These are phyloP conservation scores for Botrylloides violaceus DNA, from an alignment of 23 tunicate species.

Conservation along the genomic window DNA sequence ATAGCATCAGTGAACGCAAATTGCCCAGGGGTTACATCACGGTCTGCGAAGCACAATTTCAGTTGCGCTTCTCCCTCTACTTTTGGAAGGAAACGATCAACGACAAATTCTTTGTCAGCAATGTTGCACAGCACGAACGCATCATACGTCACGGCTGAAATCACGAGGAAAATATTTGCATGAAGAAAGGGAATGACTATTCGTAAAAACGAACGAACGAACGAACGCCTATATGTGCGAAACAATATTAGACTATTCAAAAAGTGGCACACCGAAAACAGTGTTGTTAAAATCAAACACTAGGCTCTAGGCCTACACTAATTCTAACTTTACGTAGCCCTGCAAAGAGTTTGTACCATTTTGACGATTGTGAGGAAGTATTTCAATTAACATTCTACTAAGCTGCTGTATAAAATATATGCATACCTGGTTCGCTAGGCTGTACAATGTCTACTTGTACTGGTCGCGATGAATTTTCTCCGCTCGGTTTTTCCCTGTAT, in stretches of 20 bases:
- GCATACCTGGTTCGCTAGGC: not conserved
- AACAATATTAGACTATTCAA: not conserved
- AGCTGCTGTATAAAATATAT: not conserved
- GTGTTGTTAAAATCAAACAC: too few species aligned
- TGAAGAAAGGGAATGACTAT: not conserved
- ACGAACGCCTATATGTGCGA: not conserved
- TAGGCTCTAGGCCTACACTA: too few species aligned
- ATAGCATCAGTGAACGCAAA: slow-evolving; percentile 40
- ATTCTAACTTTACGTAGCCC: too few species aligned
- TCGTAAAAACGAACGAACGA: not conserved
- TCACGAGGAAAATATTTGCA: not conserved
- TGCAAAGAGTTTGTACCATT: too few species aligned
- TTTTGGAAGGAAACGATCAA: slow-evolving; percentile 60
- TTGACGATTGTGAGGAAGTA: too few species aligned
- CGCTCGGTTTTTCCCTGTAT: not conserved
- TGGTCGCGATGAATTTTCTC: not conserved
- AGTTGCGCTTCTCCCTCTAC: slow-evolving; percentile 49
- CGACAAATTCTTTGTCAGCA: slow-evolving; percentile 73
- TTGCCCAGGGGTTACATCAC: slow-evolving; percentile 53
- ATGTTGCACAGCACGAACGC: slow-evolving; percentile 72
- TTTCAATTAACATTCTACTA: not conserved
- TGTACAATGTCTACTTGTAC: not conserved
- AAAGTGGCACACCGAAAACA: too few species aligned
- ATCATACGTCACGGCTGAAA: slow-evolving; percentile 22
- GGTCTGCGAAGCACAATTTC: slow-evolving; percentile 56